These are phyloP conservation scores for Xerus inauris DNA, from an alignment of 2,113 vertebrate species.

Conservation along the genomic window DNA sequence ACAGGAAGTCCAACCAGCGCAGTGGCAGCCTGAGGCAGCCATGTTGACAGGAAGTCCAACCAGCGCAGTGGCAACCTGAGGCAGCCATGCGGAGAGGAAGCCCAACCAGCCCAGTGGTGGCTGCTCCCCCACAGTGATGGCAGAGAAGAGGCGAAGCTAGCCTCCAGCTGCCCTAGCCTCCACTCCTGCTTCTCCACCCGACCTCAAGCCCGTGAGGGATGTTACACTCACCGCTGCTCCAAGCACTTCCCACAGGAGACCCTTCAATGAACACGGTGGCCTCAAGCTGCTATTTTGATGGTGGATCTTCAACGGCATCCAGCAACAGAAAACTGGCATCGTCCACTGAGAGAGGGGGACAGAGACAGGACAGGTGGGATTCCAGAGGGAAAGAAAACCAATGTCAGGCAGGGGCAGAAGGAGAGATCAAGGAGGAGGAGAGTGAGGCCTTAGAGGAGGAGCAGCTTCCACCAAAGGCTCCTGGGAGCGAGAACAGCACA, in stretches of 20 bases:
- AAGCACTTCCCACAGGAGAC: background rate
- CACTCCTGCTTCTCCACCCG: background rate
- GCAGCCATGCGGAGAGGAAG: background rate
- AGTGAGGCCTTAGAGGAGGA: background rate
- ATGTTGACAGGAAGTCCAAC: no score
- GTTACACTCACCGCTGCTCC: background rate
- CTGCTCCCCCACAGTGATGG: background rate
- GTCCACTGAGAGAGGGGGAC: background rate
- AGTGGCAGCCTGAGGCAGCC: no score
- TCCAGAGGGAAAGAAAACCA: background rate
- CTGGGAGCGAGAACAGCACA: no score
- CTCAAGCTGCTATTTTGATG: background rate
- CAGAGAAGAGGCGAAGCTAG: background rate
- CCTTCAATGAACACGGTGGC: rapidly evolving
- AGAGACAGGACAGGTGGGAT: background rate
- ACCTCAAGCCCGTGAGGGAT: rapidly evolving
- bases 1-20: no score
- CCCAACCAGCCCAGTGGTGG: background rate
- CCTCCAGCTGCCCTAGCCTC: background rate
- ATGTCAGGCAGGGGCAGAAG: no score
- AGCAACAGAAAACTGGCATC: background rate
- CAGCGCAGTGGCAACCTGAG: no score
- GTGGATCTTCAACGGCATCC: no score
- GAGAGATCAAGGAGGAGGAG: background rate
- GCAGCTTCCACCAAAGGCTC: background rate